Conservation (phyloP, 2,113 vertebrate species). For the Calcarius ornatus region DNA sequence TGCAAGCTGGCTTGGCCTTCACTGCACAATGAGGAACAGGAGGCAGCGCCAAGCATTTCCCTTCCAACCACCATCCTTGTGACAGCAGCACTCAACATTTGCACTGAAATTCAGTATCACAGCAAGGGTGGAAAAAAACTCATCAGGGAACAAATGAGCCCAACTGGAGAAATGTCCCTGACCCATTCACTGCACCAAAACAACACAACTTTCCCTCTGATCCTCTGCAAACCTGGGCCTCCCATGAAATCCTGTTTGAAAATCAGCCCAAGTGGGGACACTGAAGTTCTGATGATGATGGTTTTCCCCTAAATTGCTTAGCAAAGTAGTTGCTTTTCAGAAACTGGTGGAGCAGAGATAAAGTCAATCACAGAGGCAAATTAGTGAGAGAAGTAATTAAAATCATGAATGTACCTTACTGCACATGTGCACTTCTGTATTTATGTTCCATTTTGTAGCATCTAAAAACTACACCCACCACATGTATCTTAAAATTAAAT, state of each 20-base stretch:
- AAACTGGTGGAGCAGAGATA: neutral
- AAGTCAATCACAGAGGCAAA: neutral
- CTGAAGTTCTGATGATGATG: neutral
- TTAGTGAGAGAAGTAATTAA: neutral
- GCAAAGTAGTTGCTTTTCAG: neutral
- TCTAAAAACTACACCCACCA: neutral
- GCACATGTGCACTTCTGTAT: neutral
- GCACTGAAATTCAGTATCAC: conserved; percentile 19
- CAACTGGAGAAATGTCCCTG: neutral
- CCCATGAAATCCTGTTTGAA: neutral
- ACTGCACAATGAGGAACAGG: conserved; percentile 9
- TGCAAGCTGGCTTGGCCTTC: neutral
- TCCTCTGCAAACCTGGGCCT: neutral
- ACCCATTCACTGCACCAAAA: neutral
- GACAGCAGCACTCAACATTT: conserved; percentile 7
- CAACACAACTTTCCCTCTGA: neutral
- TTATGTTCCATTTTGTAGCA: neutral
- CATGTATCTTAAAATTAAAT: conserved; percentile 16
- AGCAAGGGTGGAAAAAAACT: conserved; percentile 30
- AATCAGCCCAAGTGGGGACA: neutral
- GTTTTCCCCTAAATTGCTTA: neutral
- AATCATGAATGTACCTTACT: neutral
- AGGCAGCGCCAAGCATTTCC: neutral
- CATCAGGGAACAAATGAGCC: neutral
- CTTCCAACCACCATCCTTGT: conserved; percentile 19